Conservation (phyloP, 2,113 vertebrate genomes). For the Acrocephalus kingi region DNA sequence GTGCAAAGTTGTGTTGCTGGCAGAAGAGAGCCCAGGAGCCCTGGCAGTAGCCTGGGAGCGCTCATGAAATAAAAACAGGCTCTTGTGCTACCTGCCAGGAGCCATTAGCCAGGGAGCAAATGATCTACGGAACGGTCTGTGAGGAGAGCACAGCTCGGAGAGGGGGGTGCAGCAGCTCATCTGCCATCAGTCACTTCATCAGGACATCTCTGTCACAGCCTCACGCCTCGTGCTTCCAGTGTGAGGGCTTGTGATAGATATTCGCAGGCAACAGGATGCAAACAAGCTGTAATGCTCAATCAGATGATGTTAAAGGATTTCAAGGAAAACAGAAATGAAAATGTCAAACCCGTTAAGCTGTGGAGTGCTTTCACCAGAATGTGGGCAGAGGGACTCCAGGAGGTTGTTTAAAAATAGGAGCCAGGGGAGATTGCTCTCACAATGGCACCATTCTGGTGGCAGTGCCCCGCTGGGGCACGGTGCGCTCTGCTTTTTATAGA, state of each 20-base stretch:
- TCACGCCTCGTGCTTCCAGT: not conserved
- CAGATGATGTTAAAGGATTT: constrained; percentile 1
- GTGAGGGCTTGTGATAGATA: not conserved
- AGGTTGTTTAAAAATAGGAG: constrained; percentile 55
- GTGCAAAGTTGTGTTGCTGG: not conserved
- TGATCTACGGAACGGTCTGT: not conserved
- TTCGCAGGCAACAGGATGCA: not conserved
- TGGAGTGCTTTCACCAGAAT: constrained; percentile 35
- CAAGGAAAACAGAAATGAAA: constrained; percentile 40
- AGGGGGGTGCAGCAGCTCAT: not conserved
- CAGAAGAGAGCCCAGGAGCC: not conserved
- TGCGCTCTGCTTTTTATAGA: constrained; percentile 9
- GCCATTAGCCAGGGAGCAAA: constrained; percentile 10
- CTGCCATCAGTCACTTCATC: not conserved
- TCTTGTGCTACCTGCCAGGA: not conserved
- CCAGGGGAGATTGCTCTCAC: constrained; percentile 45
- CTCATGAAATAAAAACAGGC: not conserved
- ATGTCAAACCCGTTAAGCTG: constrained; percentile 48
- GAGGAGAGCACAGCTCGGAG: not conserved
- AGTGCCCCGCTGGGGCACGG: not conserved
- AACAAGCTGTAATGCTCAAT: constrained; percentile 5
- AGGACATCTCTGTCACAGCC: constrained; percentile 4
- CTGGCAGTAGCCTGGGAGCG: not conserved
- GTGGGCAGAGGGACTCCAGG: constrained; percentile 51
- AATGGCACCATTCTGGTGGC: not conserved